Conservation (phyloP, 2,797 vertebrate genomes). For the Masticophis lateralis region DNA sequence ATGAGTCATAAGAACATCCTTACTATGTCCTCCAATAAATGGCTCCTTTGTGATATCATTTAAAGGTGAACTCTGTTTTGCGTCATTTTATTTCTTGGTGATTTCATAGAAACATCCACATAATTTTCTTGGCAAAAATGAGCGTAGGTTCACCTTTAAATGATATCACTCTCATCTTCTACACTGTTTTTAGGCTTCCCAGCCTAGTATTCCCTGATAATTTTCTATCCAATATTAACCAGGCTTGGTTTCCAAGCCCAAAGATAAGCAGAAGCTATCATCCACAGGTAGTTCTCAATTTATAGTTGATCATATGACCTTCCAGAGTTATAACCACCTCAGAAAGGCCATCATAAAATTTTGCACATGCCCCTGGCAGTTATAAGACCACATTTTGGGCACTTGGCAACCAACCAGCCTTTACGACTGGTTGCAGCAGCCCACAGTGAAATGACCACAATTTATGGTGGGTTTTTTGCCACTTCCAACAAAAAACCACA, state of each 20-base stretch:
- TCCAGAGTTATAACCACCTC: neutral
- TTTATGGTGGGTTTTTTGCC: neutral
- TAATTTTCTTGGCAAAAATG: neutral
- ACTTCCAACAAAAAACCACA: neutral
- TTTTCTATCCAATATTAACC: neutral
- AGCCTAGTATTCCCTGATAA: neutral
- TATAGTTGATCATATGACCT: neutral
- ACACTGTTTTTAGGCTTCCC: neutral
- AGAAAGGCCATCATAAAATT: neutral
- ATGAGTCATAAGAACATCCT: neutral
- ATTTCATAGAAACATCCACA: neutral
- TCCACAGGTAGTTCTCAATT: neutral
- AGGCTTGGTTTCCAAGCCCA: neutral
- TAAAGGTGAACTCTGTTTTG: neutral
- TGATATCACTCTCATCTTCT: neutral
- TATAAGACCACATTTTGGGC: neutral
- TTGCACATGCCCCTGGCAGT: neutral
- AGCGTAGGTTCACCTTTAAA: too few relatives aligned
- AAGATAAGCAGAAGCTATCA: neutral
- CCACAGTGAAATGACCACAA: neutral
- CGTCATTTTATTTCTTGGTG: neutral
- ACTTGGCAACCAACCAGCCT: neutral
- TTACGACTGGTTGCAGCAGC: neutral
- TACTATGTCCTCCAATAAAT: neutral
- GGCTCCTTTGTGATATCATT: neutral